A percentile compares a stretch with the other conserved stretches of the same genome.
These are phyloP conservation scores for Eulemur rufifrons DNA, from an alignment of 2,113 vertebrate species.

Conservation along the genomic window DNA sequence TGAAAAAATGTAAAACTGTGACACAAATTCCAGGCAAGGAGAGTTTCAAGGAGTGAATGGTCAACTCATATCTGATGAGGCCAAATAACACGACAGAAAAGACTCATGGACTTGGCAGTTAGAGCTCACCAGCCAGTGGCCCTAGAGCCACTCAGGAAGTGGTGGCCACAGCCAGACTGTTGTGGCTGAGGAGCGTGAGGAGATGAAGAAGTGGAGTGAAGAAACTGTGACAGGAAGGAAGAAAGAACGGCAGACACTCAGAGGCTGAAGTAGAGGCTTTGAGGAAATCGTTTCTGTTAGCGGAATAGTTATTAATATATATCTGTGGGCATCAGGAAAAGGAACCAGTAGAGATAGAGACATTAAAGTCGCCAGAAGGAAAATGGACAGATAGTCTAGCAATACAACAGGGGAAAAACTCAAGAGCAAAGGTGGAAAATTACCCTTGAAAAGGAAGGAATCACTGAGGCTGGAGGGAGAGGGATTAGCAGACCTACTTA, in stretches of 20 bases:
- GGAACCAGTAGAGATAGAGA: neutral
- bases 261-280: neutral
- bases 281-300: neutral
- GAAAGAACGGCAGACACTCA: neutral
- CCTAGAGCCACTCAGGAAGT: fast-evolving
- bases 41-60: neutral
- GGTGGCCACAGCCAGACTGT: neutral
- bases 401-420: neutral
- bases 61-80: neutral
- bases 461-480: neutral
- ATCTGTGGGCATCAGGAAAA: neutral
- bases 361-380: neutral
- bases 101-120: neutral
- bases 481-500: neutral
- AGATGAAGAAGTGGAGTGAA: neutral
- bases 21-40: neutral
- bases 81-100: neutral
- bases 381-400: neutral
- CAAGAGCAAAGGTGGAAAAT: neutral
- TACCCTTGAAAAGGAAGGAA: neutral
- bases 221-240: neutral
- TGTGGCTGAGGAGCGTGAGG: neutral
- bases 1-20: neutral
- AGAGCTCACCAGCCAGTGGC: neutral
- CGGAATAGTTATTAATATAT: no score